Evolutionary conservation across 1,140 invertebrate species (phyloP).

Genomic region (Ceratitis capitata): DNA sequence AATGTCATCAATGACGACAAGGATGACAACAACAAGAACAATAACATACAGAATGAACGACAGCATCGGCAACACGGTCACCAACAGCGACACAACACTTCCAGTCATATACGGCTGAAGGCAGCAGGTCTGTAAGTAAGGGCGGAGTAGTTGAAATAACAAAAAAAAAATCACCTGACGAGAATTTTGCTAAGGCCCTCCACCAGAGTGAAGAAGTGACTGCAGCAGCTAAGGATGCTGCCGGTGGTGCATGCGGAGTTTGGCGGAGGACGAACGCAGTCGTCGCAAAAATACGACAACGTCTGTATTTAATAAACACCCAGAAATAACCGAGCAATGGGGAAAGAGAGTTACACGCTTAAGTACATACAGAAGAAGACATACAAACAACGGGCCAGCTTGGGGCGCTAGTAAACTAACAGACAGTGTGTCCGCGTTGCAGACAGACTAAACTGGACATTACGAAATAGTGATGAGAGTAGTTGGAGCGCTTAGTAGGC

Average conservation of each 20-base stretch:
- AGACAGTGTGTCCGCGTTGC: neutral
- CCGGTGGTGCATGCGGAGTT: neutral
- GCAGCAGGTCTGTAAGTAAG: neutral
- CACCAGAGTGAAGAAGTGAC: neutral
- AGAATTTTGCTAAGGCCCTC: neutral
- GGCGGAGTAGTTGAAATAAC: neutral
- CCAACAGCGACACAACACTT: constrained; percentile 8
- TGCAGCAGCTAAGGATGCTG: neutral
- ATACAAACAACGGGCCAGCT: neutral
- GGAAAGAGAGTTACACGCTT: neutral
- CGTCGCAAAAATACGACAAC: too few relatives aligned
- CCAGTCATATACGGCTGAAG: neutral
- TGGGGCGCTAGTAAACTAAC: neutral
- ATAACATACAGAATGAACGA: neutral
- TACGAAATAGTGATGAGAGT: neutral
- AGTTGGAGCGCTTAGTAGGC: neutral
- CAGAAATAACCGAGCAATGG: neutral
- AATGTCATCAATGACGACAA: neutral
- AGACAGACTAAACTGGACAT: neutral
- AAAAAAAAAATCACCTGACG: neutral
- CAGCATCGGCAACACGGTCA: neutral
- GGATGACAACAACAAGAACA: neutral
- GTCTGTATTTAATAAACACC: constrained; percentile 42
- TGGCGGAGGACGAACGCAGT: neutral
- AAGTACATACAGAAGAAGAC: neutral